phyloP scores from a whole-genome alignment of 1,140 invertebrate species.

The Forficula auricularia region DNA sequence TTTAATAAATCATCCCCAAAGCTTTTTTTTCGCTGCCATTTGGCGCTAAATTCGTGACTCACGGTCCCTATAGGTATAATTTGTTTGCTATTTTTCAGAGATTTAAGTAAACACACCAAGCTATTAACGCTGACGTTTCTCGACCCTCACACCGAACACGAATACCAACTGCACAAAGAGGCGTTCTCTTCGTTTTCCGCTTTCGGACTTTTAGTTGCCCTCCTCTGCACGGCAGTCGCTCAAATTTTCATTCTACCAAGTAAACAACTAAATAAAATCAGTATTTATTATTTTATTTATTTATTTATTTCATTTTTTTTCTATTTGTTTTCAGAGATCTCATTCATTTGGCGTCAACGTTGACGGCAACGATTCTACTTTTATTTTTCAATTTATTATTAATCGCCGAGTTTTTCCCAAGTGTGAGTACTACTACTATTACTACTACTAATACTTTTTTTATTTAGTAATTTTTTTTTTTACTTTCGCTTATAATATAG shows the following conservation, averaged over 20 bases:
- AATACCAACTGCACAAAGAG: conserved; percentile 43
- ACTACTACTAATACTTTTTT: too few species aligned
- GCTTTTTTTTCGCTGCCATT: background rate
- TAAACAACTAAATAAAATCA: conserved; percentile 24
- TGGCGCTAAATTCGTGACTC: background rate
- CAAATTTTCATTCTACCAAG: conserved; percentile 35
- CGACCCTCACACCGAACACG: conserved; percentile 39
- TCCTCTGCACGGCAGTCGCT: conserved; percentile 36
- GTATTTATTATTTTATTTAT: too few species aligned
- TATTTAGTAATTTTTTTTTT: too few species aligned
- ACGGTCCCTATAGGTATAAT: background rate
- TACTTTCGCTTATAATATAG: too few species aligned
- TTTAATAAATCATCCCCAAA: background rate
- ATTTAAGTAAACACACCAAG: conserved; percentile 46
- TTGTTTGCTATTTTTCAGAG: conserved; percentile 25
- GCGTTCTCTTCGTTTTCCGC: conserved; percentile 43
- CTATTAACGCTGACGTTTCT: conserved; percentile 46
- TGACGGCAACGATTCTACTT: too few species aligned
- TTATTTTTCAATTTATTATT: too few species aligned
- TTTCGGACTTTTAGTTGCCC: conserved; percentile 40
- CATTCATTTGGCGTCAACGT: too few species aligned
- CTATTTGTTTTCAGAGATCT: conserved; percentile 8
- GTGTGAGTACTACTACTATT: too few species aligned
- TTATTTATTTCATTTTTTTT: conserved; percentile 13
- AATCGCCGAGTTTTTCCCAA: too few species aligned